Conservation (phyloP, 2,113 vertebrate genomes). For the Setophaga petechia region DNA sequence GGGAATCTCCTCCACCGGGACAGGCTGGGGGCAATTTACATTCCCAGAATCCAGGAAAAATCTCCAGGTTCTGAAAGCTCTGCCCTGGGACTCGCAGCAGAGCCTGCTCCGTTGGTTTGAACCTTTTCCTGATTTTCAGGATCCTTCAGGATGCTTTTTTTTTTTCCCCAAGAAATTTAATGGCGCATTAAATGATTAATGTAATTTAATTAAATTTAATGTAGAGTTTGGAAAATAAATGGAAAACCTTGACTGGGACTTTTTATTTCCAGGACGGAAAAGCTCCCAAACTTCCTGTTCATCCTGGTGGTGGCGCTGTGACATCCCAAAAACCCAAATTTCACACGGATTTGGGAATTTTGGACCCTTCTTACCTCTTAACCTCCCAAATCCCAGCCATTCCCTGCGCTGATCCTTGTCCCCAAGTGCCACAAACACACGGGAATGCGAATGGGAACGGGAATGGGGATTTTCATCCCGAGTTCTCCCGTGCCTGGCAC, state of each 20-base stretch:
- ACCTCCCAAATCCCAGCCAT: not conserved
- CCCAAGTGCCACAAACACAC: accelerated
- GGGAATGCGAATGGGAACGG: not conserved
- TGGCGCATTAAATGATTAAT: accelerated
- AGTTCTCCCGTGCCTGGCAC: not conserved
- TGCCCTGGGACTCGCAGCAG: not conserved
- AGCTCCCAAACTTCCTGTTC: not conserved
- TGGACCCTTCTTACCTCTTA: not conserved
- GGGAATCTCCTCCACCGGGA: not conserved
- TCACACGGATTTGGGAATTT: not conserved
- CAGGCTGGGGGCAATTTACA: not conserved
- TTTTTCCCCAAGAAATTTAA: not conserved
- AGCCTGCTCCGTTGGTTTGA: not conserved
- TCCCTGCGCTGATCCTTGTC: not conserved
- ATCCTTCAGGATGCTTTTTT: not conserved
- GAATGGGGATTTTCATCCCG: not conserved
- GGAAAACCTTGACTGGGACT: not conserved
- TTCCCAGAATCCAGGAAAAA: not conserved
- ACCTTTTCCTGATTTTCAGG: not conserved
- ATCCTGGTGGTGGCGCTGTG: not conserved
- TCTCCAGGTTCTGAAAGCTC: not conserved
- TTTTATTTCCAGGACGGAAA: not conserved
- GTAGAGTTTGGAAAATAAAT: not conserved
- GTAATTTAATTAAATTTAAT: not conserved
- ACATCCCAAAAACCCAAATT: not conserved